Conservation (phyloP, 2,113 vertebrate species). For the Hiodon tergisus region DNA sequence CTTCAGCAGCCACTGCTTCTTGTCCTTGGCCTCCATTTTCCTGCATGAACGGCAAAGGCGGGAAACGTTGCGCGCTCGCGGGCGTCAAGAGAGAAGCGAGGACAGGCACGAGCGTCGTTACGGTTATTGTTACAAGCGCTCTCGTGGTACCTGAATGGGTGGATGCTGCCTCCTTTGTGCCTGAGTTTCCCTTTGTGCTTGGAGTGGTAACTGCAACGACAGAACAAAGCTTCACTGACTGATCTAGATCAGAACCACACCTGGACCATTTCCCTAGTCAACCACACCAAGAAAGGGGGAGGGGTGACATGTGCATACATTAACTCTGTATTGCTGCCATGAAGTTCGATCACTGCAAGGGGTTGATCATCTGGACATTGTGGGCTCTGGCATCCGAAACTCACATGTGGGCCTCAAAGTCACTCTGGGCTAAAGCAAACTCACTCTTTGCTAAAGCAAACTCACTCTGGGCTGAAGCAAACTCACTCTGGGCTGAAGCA, state of each 20-base stretch:
- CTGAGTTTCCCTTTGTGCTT: conserved; percentile 80
- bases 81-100: no score
- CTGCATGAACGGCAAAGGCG: conserved; percentile 17
- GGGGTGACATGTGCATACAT: neutral
- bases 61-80: no score
- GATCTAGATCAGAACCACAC: no score
- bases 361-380: neutral
- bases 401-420: no score
- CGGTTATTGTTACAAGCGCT: no score
- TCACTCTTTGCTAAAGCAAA: neutral
- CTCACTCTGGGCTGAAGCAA: no score
- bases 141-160: conserved; percentile 80
- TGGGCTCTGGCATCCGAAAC: no score
- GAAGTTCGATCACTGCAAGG: neutral
- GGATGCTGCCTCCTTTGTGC: conserved; percentile 67
- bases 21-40: conserved; percentile 80
- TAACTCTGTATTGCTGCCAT: neutral
- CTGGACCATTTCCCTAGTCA: no score
- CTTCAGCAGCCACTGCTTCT: conserved; percentile 77
- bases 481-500: neutral
- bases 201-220: conserved; percentile 71
- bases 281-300: neutral
- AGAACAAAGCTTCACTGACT: conserved; percentile 16
- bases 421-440: neutral
- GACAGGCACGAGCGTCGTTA: no score